Percentiles rank a stretch among this genome's conserved stretches.
phyloP scores from a whole-genome alignment of 2,113 vertebrate genomes.

The Setophaga kirtlandii region DNA sequence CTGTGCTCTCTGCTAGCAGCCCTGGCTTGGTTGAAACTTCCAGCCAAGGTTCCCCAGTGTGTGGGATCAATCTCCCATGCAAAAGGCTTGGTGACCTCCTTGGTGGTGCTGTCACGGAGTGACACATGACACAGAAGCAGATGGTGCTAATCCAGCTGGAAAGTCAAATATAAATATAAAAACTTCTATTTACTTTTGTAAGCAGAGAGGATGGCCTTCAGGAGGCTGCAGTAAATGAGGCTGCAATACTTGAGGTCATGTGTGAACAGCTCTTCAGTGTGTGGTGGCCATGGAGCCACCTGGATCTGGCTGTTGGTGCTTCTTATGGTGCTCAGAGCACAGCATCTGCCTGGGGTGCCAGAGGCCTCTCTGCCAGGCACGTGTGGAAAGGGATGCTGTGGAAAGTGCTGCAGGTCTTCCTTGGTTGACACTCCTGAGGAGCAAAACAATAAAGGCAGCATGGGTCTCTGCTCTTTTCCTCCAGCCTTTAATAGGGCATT shows the following conservation, averaged over 20 bases:
- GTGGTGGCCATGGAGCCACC: fast-evolving
- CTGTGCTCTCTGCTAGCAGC: fast-evolving
- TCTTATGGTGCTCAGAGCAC: fast-evolving
- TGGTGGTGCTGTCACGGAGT: background rate
- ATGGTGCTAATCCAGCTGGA: background rate
- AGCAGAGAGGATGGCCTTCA: background rate
- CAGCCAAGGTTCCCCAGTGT: fast-evolving
- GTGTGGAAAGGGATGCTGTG: background rate
- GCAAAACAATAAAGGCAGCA: background rate
- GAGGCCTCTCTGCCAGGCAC: fast-evolving
- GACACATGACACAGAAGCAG: background rate
- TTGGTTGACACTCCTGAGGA: background rate
- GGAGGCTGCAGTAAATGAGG: background rate
- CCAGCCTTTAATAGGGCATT: background rate
- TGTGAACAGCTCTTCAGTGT: background rate
- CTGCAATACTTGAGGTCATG: background rate
- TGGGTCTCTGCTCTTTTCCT: background rate
- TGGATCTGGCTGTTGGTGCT: fast-evolving
- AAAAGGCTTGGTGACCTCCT: background rate
- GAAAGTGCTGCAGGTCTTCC: background rate
- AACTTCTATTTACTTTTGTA: background rate
- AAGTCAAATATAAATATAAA: background rate
- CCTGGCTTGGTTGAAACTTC: background rate
- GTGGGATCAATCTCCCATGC: fast-evolving
- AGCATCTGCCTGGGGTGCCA: fast-evolving